A percentile compares a stretch with the other conserved stretches of the same genome.
Evolutionary conservation across 2,113 vertebrate genomes (phyloP).

Genomic region (Phoxinus phoxinus): DNA sequence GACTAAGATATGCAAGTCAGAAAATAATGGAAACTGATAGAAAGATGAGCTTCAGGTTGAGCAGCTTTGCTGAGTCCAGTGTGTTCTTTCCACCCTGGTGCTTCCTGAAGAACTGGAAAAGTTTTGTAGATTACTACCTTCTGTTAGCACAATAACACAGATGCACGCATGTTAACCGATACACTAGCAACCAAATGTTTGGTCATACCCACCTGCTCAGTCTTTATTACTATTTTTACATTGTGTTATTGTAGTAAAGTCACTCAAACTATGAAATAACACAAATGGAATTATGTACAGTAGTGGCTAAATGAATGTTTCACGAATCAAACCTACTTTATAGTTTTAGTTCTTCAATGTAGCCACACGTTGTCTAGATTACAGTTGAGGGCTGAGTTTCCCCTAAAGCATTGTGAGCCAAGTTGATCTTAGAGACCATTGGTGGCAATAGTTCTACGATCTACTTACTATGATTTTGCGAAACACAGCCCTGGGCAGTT

Average conservation of each 20-base stretch:
- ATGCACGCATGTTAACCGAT: background rate
- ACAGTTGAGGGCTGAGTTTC: background rate
- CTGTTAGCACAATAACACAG: background rate
- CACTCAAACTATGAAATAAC: background rate
- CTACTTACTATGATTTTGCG: too few relatives aligned
- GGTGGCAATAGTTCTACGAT: too few relatives aligned
- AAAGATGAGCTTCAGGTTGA: constrained; percentile 6
- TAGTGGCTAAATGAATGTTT: background rate
- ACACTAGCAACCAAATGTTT: background rate
- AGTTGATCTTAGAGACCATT: too few relatives aligned
- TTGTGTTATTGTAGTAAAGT: background rate
- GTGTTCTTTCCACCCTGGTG: background rate
- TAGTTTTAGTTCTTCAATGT: background rate
- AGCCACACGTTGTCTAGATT: background rate
- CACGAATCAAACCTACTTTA: background rate
- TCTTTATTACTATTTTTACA: background rate
- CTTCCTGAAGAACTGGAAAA: constrained; percentile 17
- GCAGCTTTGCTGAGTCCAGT: constrained; percentile 4
- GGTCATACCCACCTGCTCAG: background rate
- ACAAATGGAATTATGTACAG: background rate
- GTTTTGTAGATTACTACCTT: background rate
- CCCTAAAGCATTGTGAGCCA: too few relatives aligned
- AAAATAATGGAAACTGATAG: background rate
- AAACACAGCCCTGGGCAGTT: background rate
- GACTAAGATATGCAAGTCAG: background rate